Base-by-base conservation (phyloP, 2,113 vertebrate species). In the Kobus ellipsiprymnus region DNA sequence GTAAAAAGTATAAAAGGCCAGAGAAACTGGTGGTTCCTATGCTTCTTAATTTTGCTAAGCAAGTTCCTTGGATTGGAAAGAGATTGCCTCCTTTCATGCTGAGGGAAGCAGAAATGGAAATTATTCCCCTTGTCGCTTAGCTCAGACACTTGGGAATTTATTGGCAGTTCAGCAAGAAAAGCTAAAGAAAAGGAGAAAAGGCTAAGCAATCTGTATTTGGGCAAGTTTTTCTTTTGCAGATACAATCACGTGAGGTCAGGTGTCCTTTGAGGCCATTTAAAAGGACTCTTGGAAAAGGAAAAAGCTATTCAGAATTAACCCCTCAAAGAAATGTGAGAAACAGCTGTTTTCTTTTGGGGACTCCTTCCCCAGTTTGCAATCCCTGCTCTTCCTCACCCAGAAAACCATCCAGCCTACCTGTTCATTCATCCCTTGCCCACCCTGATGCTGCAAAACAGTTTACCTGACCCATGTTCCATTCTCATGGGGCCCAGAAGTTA, bases 91-190 rank as follows among this genome's bases (percentile, higher is more conserved):
- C 59, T 95, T 95, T 83, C 86, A 57, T 62, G 91, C 87, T 97
- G 93, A 97, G 78, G 94, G 94, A 97, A 94, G 89, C 95, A 97
- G 36, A 93, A 93, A 93, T 91, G 71, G 67, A 93, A 97, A 95
- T 97, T 91, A 95, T 95, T 81, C 91, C 25, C 67, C 50, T 91
- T 55, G 33, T 78, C 90, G 36, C 90, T 91, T 91, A 94, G 11
- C 13, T 95, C 30, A 46, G 90, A 60, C 81, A 92, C 15, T 95
- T 94, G 36, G 86, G 44, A 80, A 77, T 96, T 96, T 91, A 93
- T 62, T 96, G 96, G 90, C 29, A 93, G 48, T 82, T 95, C 87
- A 90, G 78, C 44, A 94, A 96, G 97, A 91, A 23, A n/a, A 95
- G 54, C 78, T 96, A 52, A 78, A 87, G 46, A 81, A 85, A 85